Percentiles rank a stretch among this genome's conserved stretches.
Conservation (phyloP, 2,888 invertebrate genomes). For the Candidula unifasciata region DNA sequence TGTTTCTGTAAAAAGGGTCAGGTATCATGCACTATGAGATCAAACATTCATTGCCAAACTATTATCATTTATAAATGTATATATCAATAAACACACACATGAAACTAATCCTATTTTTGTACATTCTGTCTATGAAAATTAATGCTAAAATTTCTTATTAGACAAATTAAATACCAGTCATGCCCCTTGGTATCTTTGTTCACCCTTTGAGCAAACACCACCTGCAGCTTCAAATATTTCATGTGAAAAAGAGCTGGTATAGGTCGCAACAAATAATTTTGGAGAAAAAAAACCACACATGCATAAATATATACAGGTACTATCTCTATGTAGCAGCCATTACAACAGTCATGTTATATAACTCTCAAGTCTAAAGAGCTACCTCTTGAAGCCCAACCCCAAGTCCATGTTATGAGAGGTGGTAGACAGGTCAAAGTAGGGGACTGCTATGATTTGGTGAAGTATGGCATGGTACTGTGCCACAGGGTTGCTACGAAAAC, state of each 20-base stretch:
- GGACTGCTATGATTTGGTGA: too few relatives aligned
- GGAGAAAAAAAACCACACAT: background rate
- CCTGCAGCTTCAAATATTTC: too few relatives aligned
- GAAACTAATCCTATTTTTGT: background rate
- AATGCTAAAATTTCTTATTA: background rate
- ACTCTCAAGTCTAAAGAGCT: too few relatives aligned
- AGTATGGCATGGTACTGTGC: too few relatives aligned
- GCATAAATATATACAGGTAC: background rate
- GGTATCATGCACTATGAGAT: constrained; percentile 24
- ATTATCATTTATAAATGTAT: background rate
- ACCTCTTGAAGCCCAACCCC: too few relatives aligned
- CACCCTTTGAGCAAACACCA: too few relatives aligned
- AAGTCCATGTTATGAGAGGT: too few relatives aligned
- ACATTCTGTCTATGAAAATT: too few relatives aligned
- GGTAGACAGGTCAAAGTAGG: too few relatives aligned
- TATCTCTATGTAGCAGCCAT: background rate
- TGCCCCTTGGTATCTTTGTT: background rate
- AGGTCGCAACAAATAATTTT: background rate
- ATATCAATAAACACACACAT: background rate
- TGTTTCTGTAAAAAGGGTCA: constrained; percentile 30
- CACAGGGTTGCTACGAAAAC: too few relatives aligned
- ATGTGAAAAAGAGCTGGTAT: too few relatives aligned
- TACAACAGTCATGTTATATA: too few relatives aligned
- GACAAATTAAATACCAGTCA: background rate
- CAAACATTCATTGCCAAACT: background rate